Conservation (phyloP, 2,797 vertebrate species). For the Nasua narica region DNA sequence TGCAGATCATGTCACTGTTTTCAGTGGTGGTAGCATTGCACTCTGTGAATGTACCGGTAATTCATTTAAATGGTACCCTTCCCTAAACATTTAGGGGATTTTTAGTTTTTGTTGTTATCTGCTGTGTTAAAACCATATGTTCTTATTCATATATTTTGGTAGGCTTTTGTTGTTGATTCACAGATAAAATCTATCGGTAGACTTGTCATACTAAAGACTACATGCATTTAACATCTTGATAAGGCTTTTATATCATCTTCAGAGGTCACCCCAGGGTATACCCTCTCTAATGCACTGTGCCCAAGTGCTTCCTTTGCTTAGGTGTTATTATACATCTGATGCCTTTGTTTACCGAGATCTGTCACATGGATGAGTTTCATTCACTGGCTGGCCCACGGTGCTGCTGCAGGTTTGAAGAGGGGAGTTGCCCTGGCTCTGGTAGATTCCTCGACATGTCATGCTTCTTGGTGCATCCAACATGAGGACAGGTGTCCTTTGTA, state of each 20-base stretch:
- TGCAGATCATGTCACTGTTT: not conserved
- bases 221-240: not conserved
- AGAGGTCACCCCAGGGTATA: not conserved
- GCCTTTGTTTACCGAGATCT: not conserved
- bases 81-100: not conserved
- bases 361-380: accelerated
- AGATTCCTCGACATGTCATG: not conserved
- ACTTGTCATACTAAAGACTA: not conserved
- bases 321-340: not conserved
- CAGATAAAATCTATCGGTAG: not conserved
- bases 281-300: not conserved
- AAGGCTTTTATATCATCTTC: not conserved
- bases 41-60: not conserved
- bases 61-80: not conserved
- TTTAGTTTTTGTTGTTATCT: not conserved
- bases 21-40: not conserved
- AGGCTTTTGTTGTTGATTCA: not conserved
- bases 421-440: not conserved
- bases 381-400: not conserved
- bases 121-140: not conserved
- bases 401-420: accelerated
- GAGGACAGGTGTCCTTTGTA: not conserved
- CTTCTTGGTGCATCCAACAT: not conserved
- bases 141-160: not conserved
- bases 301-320: not conserved